Conservation (phyloP, 2,888 invertebrate genomes). For the Deilephila elpenor region DNA sequence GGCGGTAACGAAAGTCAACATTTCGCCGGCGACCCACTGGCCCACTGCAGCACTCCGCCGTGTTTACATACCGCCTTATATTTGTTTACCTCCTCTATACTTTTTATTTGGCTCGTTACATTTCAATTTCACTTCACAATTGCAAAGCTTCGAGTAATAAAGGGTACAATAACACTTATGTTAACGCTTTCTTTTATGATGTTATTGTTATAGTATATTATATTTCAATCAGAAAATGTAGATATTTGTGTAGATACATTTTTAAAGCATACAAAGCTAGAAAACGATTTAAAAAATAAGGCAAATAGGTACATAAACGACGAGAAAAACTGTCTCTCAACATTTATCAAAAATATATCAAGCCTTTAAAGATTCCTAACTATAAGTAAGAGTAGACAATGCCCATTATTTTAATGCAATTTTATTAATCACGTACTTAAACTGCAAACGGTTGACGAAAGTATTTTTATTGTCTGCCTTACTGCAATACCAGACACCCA, state of each 20-base stretch:
- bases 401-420: not conserved
- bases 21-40: slow-evolving; percentile 70
- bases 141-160: not conserved
- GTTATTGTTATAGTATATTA: not conserved
- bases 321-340: not conserved
- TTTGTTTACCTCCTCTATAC: slow-evolving; percentile 59
- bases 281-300: no score
- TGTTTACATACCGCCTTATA: slow-evolving; percentile 58
- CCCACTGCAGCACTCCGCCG: slow-evolving; percentile 52
- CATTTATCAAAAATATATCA: not conserved
- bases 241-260: not conserved
- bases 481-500: not conserved
- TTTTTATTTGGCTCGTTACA: slow-evolving; percentile 39
- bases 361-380: not conserved
- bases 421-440: slow-evolving; percentile 7
- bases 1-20: slow-evolving; percentile 69
- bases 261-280: no score
- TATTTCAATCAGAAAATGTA: not conserved
- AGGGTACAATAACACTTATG: not conserved
- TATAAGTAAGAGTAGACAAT: not conserved
- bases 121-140: slow-evolving; percentile 38
- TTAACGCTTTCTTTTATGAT: slow-evolving; percentile 3
- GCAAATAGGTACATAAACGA: not conserved
- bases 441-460: not conserved
- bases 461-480: not conserved